A percentile compares a stretch with the other conserved stretches of the same genome.
These are phyloP conservation scores for Bombus waltoni DNA, from an alignment of 1,140 invertebrate species.

Conservation along the genomic window DNA sequence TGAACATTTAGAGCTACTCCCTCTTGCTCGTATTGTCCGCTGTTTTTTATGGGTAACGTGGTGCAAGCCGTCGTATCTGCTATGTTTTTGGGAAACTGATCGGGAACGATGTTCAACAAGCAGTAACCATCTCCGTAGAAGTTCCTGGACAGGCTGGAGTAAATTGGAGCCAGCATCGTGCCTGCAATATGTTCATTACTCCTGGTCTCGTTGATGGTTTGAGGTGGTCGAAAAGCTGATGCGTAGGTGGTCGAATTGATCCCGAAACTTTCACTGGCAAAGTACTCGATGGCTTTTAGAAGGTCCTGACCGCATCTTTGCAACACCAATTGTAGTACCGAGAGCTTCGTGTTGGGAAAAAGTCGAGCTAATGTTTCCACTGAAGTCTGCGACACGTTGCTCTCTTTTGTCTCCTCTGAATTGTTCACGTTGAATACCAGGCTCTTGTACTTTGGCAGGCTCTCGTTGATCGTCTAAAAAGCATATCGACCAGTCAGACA, in stretches of 20 bases:
- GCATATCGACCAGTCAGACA: neutral
- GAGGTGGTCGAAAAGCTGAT: conserved; percentile 73
- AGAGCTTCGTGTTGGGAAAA: conserved; percentile 93
- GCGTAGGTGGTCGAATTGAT: conserved; percentile 43
- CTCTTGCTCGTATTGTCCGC: conserved; percentile 58
- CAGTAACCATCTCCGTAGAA: conserved; percentile 74
- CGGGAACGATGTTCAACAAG: conserved; percentile 75
- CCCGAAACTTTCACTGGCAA: conserved; percentile 76
- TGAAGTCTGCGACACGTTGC: conserved; percentile 84
- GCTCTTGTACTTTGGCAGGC: conserved; percentile 26
- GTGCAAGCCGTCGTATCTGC: conserved; percentile 19
- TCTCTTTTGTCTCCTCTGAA: conserved; percentile 57
- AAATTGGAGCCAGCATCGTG: conserved; percentile 63
- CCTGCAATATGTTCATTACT: conserved; percentile 36
- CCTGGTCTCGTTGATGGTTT: conserved; percentile 30
- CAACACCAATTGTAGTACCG: conserved; percentile 93
- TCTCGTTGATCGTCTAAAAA: neutral
- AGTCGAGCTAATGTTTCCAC: conserved; percentile 93
- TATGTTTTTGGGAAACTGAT: conserved; percentile 57
- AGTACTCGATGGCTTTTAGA: conserved; percentile 90
- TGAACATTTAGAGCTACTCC: conserved; percentile 68
- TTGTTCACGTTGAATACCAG: conserved; percentile 35
- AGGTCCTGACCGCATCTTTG: conserved; percentile 93
- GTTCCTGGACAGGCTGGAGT: conserved; percentile 69
- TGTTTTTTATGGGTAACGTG: conserved; percentile 52